A percentile compares a stretch with the other conserved stretches of the same genome.
These are phyloP conservation scores for Luscinia megarhynchos DNA, from an alignment of 2,797 vertebrate genomes.

Conservation along the genomic window DNA sequence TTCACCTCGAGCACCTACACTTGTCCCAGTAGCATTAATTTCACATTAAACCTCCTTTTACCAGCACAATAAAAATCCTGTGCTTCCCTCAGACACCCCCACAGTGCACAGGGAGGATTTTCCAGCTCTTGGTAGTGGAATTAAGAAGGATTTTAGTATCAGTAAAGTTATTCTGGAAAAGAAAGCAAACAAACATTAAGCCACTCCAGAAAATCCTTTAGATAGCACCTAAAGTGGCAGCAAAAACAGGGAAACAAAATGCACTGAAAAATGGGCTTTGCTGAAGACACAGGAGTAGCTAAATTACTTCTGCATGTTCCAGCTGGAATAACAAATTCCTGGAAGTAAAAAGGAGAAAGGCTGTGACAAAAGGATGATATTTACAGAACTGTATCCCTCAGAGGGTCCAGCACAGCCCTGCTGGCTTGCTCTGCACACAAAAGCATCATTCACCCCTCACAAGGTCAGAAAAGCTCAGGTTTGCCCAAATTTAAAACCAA, in stretches of 20 bases:
- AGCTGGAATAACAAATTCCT: background rate
- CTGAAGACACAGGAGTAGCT: background rate
- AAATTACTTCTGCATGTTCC: background rate
- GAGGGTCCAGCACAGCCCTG: background rate
- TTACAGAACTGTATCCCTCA: background rate
- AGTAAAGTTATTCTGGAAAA: background rate
- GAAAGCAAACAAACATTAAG: background rate
- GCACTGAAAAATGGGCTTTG: background rate
- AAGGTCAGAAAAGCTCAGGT: background rate
- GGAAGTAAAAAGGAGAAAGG: background rate
- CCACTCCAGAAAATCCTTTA: background rate
- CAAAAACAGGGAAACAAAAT: background rate
- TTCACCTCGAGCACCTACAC: background rate
- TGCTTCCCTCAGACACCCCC: background rate
- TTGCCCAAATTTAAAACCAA: background rate
- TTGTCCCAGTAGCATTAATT: accelerated
- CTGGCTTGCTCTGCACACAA: background rate
- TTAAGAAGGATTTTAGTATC: background rate
- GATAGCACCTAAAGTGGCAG: background rate
- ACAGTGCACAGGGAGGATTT: background rate
- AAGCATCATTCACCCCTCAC: background rate
- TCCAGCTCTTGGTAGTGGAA: background rate
- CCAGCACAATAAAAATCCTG: background rate
- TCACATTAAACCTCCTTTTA: background rate
- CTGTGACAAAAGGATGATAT: background rate